Evolutionary conservation across 2,113 vertebrate species (phyloP), one percentile per base, ranked within the genome.

Genomic region (Struthidea cinerea): DNA sequence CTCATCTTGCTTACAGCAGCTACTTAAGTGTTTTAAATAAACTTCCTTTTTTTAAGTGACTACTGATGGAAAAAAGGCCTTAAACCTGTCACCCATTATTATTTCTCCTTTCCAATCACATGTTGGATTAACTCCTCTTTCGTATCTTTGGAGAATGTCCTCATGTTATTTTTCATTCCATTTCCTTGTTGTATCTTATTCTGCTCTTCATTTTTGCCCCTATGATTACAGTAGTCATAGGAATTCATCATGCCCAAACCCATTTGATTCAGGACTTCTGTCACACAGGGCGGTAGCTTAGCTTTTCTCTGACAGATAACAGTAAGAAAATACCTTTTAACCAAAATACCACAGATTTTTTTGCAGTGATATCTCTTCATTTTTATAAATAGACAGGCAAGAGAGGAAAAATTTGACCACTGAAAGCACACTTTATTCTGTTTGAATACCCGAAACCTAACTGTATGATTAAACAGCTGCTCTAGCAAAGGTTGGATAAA

Each of bases 361-460:
- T 76, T 69, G 35, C 37, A 67, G 32, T 50, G 0, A 4, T 35
- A 22, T 42, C 4, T 59, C 32, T 80, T 73, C 11, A 10, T 44
- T 77, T 70, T 81, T 69, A 86, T 95, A 96, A 97, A 78, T 94
- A 96, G 91, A 65, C 70, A 42, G 64, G 44, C 9, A 11, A 49
- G 44, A 88, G 47, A 79, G 57, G 63, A 81, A 85, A 10, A 33
- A 70, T 91, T 91, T 64, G 55, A 70, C 69, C 55, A 71, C 74
- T 85, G 80, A 92, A 87, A 73, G 75, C 41, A 64, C 16, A 63
- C 90, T 94, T 92, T 24, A 33, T 49, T 63, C 13, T 90, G 21
- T 90, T 52, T 35, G 56, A 92, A 88, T 80, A 70, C 53, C 88
- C 95, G 53, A 94, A 91, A 79, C 41, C 32, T 71, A 65, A 57